phyloP scores from a whole-genome alignment of 2,113 vertebrate species.

The Dipodomys merriami region DNA sequence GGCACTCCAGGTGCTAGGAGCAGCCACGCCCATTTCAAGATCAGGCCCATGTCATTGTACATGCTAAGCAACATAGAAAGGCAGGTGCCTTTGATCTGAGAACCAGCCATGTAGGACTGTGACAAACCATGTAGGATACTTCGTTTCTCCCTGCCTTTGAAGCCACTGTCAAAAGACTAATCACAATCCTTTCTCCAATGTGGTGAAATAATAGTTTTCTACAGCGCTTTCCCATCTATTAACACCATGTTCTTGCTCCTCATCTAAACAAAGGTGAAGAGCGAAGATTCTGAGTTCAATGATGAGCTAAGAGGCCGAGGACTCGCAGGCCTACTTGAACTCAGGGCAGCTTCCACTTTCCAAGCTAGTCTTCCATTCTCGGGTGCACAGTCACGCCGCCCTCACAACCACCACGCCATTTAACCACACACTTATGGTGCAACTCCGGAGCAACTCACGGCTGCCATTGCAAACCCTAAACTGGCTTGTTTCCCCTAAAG shows the following conservation, averaged over 20 bases:
- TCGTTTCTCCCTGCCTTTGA: not conserved
- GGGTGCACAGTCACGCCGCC: not conserved
- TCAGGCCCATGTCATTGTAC: not conserved
- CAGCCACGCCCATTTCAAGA: not conserved
- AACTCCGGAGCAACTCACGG: not conserved
- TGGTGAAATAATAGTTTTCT: not conserved
- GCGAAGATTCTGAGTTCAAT: not conserved
- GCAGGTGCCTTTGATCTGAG: not conserved
- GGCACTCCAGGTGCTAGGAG: too few relatives aligned
- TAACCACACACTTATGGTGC: not conserved
- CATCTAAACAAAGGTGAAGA: slow-evolving; percentile 26
- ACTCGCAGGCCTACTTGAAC: not conserved
- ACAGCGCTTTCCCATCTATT: not conserved
- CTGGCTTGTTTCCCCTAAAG: slow-evolving; percentile 48
- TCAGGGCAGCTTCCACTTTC: not conserved
- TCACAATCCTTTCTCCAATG: not conserved
- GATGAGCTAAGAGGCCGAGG: not conserved
- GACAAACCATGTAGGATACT: not conserved
- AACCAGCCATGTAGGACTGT: not conserved
- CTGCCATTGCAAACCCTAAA: slow-evolving; percentile 55
- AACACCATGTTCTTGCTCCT: not conserved
- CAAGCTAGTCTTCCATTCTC: not conserved
- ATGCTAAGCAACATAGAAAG: accelerated
- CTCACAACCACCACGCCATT: not conserved
- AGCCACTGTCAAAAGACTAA: not conserved